Evolutionary conservation across 30 jellyfish, hydroid and myxozoan species (phyloP).

Genomic region (Aurelia sp.): DNA sequence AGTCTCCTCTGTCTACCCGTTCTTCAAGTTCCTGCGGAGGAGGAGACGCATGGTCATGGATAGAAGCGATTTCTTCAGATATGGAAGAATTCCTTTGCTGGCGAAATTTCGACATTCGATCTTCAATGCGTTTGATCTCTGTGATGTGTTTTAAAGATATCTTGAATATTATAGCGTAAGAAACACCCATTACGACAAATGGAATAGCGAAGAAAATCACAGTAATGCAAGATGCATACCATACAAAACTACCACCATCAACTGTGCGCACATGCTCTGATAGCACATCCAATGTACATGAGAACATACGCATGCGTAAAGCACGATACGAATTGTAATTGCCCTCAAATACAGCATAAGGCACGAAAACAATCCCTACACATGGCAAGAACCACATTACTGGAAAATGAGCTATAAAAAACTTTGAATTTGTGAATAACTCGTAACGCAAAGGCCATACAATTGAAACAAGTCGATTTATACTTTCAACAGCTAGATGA

Average conservation of each 20-base stretch:
- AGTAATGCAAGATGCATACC: conserved; percentile 17
- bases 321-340: conserved; percentile 24
- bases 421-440: background rate
- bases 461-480: conserved; percentile 66
- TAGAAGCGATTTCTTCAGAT: conserved; percentile 10
- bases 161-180: conserved; percentile 63
- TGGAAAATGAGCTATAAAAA: conserved; percentile 3
- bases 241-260: background rate
- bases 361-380: conserved; percentile 22
- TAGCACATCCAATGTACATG: conserved; percentile 29
- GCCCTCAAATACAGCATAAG: conserved; percentile 2
- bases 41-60: background rate
- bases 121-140: conserved; percentile 39
- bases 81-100: conserved; percentile 13
- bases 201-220: conserved; percentile 61
- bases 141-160: conserved; percentile 38
- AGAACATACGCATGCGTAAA: conserved; percentile 69
- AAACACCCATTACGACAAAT: conserved; percentile 64
- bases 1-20: background rate
- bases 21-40: background rate
- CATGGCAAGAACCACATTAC: conserved; percentile 64
- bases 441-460: conserved; percentile 63
- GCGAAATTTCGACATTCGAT: conserved; percentile 23
- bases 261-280: background rate
- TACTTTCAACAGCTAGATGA: conserved; percentile 83